These are phyloP conservation scores for Anoncus sp. DNA, from an alignment of 2,888 invertebrate genomes.

Conservation along the genomic window DNA sequence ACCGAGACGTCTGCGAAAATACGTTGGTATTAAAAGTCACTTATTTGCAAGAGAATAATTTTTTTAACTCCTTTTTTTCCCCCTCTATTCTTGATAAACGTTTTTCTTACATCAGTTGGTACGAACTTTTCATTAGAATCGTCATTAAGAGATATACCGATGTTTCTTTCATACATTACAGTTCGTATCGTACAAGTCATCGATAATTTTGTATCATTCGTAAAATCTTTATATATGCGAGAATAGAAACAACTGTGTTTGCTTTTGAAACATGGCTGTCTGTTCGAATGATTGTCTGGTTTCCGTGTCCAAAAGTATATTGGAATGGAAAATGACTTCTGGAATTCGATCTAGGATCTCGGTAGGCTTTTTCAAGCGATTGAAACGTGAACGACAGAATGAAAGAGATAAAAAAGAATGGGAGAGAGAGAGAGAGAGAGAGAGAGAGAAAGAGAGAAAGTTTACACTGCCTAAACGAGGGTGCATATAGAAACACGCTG, in stretches of 20 bases:
- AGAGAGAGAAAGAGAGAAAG: background rate
- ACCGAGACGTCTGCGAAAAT: conserved; percentile 58
- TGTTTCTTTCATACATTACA: background rate
- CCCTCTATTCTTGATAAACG: background rate
- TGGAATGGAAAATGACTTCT: conserved; percentile 40
- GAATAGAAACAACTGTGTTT: background rate
- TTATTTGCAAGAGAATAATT: conserved; percentile 15
- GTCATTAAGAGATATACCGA: background rate
- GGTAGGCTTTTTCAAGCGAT: conserved; percentile 16
- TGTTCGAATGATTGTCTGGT: background rate
- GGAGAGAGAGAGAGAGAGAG: background rate
- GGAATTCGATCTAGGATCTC: conserved; percentile 50
- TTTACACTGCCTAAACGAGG: conserved; percentile 8
- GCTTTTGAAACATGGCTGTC: background rate
- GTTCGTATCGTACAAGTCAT: background rate
- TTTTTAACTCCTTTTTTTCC: conserved; percentile 6
- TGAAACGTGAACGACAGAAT: conserved; percentile 9
- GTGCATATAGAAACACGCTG: conserved; percentile 30
- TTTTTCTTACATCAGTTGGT: background rate
- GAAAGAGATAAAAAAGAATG: background rate
- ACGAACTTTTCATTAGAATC: background rate
- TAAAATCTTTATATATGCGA: background rate
- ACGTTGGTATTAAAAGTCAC: conserved; percentile 42
- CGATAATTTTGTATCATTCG: background rate
- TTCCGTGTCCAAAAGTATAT: background rate